These are phyloP conservation scores for Drosophila cognata DNA, from an alignment of 2,888 invertebrate species.

Conservation along the genomic window DNA sequence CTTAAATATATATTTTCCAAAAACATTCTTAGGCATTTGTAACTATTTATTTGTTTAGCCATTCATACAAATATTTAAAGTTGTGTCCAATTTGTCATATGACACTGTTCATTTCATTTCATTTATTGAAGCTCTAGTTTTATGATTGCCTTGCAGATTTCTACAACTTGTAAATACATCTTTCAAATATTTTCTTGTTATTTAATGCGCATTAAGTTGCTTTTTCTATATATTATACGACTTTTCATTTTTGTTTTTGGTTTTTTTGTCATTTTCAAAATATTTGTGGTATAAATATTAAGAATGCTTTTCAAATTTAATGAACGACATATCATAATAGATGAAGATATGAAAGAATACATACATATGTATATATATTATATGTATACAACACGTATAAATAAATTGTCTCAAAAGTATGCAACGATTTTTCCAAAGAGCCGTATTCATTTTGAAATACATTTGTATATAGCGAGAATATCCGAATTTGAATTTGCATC, in stretches of 20 bases:
- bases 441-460: slow-evolving; percentile 1
- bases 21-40: slow-evolving; percentile 65
- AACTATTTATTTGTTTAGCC: slow-evolving; percentile 49
- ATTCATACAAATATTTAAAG: slow-evolving; percentile 68
- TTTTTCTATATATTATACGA: slow-evolving; percentile 44
- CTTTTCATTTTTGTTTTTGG: slow-evolving; percentile 22
- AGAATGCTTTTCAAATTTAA: slow-evolving; percentile 4
- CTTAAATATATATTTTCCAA: slow-evolving; percentile 77
- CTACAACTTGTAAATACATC: slow-evolving; percentile 80
- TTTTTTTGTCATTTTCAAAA: slow-evolving; percentile 12
- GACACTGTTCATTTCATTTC: slow-evolving; percentile 64
- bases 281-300: slow-evolving; percentile 4
- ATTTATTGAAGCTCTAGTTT: slow-evolving; percentile 84
- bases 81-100: slow-evolving; percentile 77
- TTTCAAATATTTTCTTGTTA: slow-evolving; percentile 54
- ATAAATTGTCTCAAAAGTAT: slow-evolving; percentile 56
- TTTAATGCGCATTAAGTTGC: slow-evolving; percentile 35
- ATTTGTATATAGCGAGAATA: slow-evolving; percentile 3
- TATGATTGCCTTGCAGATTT: slow-evolving; percentile 85
- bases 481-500: background rate
- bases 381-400: slow-evolving; percentile 10
- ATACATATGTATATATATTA: slow-evolving; percentile 12
- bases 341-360: slow-evolving; percentile 16
- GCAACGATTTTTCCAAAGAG: slow-evolving; percentile 41
- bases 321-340: slow-evolving; percentile 7